phyloP scores from a whole-genome alignment of 1,140 invertebrate species.

The Cherax quadricarinatus region DNA sequence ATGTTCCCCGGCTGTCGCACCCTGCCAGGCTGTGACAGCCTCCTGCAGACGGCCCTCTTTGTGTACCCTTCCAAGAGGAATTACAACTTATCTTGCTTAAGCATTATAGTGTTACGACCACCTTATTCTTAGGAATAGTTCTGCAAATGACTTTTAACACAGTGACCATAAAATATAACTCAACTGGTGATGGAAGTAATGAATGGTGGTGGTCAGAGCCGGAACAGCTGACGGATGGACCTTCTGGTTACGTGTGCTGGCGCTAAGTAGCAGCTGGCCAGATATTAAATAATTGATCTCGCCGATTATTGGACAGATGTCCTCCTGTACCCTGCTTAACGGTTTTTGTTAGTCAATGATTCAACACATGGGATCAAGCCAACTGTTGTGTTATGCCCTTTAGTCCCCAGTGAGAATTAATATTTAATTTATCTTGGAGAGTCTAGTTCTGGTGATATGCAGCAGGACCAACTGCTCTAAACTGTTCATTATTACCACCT shows the following conservation, averaged over 20 bases:
- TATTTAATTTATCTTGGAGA: background rate
- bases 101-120: too few species aligned
- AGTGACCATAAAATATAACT: too few species aligned
- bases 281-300: conserved; percentile 53
- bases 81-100: too few species aligned
- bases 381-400: background rate
- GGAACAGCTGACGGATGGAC: conserved; percentile 4
- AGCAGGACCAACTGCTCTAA: background rate
- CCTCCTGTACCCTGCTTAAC: conserved; percentile 33
- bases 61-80: background rate
- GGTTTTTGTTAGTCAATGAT: conserved; percentile 24
- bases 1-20: background rate
- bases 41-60: background rate
- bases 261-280: conserved; percentile 43
- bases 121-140: too few species aligned
- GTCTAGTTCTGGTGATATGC: background rate
- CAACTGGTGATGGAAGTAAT: background rate
- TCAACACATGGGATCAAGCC: background rate
- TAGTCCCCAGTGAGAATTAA: background rate
- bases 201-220: background rate
- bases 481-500: background rate
- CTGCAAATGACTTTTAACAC: too few species aligned
- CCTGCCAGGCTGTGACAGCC: background rate
- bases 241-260: background rate
- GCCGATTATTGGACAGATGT: conserved; percentile 52